Evolutionary conservation across 2,113 vertebrate species (phyloP), one percentile per base, ranked within the genome.

Genomic region (Chaetura pelagica): DNA sequence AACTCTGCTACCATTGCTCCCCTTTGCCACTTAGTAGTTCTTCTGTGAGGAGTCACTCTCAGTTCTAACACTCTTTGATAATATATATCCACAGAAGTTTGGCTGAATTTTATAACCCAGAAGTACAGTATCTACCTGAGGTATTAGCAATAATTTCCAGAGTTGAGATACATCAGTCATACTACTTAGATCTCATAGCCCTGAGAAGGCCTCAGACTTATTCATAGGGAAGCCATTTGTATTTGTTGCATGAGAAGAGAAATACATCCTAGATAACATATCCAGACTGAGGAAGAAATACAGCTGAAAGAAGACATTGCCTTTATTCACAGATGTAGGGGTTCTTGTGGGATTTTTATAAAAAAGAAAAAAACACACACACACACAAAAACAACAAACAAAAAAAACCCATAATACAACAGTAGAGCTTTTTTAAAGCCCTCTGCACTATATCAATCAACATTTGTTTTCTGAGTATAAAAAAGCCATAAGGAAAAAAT

Each of bases 401-500:
- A 19, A 66, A 29, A 21, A 9, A 64, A 51, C 21, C 7, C 19
- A 10, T 10, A 49, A 23, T 9, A 52, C 27, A 11, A 51, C 49
- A 49, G 15, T 38, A 52, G 35, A 40, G 27, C 5, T 72, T 21
- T 95, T 94, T 85, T 19, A 72, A 95, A 83, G 8, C 6, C 15
- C 58, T 91, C 72, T 81, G 13, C 8, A 26, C 23, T 68, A 4
- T 35, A 66, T 86, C 42, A 66, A 35, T 88, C 61, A 87, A 40
- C 2, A 77, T 87, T 89, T 90, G 12, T 86, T 95, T 94, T 90
- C 71, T 46, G 38, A 86, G 38, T 59, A 66, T 69, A 62, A 92
- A 93, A 90, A 93, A 87, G 13, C 9, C 5, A 1, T 35, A 73
- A 90, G 26, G 78, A 95, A 97, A 84, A 90, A 94, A 78, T 9